Evolutionary conservation across 2,797 vertebrate species (phyloP), one percentile per base, ranked within the genome.

Genomic region (Otus scops): DNA sequence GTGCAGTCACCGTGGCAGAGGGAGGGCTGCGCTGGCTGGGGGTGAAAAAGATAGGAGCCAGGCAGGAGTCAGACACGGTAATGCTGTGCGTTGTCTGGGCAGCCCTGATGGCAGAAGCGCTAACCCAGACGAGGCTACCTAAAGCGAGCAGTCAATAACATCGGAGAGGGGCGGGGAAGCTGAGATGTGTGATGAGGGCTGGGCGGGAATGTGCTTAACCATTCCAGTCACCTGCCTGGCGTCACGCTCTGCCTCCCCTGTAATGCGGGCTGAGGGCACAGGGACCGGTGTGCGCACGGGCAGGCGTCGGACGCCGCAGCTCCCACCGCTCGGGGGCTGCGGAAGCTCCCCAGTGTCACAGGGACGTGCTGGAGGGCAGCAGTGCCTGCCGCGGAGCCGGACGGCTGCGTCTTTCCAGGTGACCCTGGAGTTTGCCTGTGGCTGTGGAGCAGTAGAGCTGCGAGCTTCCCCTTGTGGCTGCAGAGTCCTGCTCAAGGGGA

Each of bases 111-210:
- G 47, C 32, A 27, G 5, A 13, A 78, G 57, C 77, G 1, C 54
- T 14, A 3, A 26, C 9, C 45, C 69, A 41, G 53, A 4, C 0
- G 0, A 7, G 27, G 38, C 61, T 51, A 1, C 14, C 19, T 7
- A 4, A 64, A 53, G 1, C 0, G 11, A 60, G 21, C 54, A 8
- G 57, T 21, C 56, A 6, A 2, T 21, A 17, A 2, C 17, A 10
- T 85, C 3, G 0, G n/a, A 50, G 69, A 54, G 85, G 87, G 74
- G 81, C 1, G 21, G 75, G 32, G 86, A 45, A 74, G 65, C 22
- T 0, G 3, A 23, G 73, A 8, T 11, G 22, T 0, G 5, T 0
- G 11, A 1, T 6, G 19, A 61, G 50, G 63, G 39, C 71, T 17
- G 83, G 76, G 53, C 77, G 41, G 39, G 70, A 7, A 39, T 2